Conservation (phyloP, 2,888 invertebrate species). For the Drosophila prolongata region DNA sequence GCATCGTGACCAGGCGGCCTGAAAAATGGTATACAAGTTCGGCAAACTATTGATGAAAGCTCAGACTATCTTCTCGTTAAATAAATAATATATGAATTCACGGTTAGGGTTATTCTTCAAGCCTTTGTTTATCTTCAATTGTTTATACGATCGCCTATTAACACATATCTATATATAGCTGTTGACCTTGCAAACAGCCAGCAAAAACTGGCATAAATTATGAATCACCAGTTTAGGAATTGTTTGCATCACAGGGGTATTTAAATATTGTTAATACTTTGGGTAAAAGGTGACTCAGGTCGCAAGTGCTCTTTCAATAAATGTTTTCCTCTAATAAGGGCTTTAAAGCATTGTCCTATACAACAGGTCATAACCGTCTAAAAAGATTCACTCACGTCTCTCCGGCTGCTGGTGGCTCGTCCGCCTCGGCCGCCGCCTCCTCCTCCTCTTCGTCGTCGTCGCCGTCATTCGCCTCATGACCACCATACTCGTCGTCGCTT, state of each 20-base stretch:
- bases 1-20: conserved; percentile 90
- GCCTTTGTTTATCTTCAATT: background rate
- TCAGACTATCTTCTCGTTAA: too few relatives aligned
- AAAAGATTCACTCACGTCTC: conserved; percentile 70
- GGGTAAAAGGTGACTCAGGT: conserved; percentile 8
- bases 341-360: too few relatives aligned
- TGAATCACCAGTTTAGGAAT: conserved; percentile 7
- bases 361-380: too few relatives aligned
- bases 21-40: background rate
- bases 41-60: too few relatives aligned
- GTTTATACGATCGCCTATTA: background rate
- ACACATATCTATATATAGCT: conserved; percentile 3
- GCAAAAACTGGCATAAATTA: background rate
- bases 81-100: background rate
- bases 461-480: conserved; percentile 70
- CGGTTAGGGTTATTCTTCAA: background rate
- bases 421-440: conserved; percentile 62
- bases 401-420: conserved; percentile 55
- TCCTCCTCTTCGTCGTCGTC: conserved; percentile 62
- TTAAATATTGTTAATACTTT: conserved; percentile 16
- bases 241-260: conserved; percentile 19
- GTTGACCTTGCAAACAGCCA: conserved; percentile 9
- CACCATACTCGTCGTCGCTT: conserved; percentile 76
- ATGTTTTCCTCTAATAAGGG: background rate
- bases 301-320: background rate